A percentile compares a stretch with the other conserved stretches of the same genome.
Conservation (phyloP, 2,113 vertebrate genomes). For the Prunella fulvescens region DNA sequence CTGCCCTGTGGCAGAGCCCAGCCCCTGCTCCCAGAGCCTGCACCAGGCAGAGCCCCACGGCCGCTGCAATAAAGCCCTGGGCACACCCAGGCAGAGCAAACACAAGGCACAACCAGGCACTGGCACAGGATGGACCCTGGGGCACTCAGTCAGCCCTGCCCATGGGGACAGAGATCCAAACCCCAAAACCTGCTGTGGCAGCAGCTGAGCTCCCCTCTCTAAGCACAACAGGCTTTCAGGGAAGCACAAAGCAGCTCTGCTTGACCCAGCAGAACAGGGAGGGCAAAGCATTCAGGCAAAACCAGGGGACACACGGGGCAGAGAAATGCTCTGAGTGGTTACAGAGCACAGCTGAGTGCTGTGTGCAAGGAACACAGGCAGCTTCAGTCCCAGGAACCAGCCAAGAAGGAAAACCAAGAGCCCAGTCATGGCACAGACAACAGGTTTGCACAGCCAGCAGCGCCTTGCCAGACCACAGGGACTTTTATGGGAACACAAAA, state of each 20-base stretch:
- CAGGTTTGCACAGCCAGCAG: neutral
- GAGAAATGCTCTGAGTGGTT: neutral
- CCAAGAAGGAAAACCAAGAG: neutral
- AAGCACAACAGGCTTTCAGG: rapidly evolving
- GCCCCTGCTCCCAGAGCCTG: neutral
- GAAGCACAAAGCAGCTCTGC: neutral
- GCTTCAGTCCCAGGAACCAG: neutral
- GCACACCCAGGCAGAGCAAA: constrained; percentile 16
- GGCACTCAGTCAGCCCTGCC: neutral
- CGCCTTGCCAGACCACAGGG: neutral
- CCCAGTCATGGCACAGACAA: neutral
- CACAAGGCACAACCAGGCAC: neutral
- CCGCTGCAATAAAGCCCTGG: neutral
- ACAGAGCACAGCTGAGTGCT: neutral
- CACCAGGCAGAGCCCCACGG: neutral
- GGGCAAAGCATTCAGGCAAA: neutral
- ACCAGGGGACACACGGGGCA: rapidly evolving
- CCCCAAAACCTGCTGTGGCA: neutral
- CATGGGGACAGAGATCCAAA: rapidly evolving
- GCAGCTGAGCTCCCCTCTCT: neutral
- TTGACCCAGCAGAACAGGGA: neutral
- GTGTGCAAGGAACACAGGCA: neutral
- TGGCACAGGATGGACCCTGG: neutral
- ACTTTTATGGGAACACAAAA: neutral
- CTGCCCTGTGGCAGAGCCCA: rapidly evolving